Evolutionary conservation across 2,797 vertebrate genomes (phyloP), one percentile per base, ranked within the genome.

Genomic region (Ceyx erithaca): DNA sequence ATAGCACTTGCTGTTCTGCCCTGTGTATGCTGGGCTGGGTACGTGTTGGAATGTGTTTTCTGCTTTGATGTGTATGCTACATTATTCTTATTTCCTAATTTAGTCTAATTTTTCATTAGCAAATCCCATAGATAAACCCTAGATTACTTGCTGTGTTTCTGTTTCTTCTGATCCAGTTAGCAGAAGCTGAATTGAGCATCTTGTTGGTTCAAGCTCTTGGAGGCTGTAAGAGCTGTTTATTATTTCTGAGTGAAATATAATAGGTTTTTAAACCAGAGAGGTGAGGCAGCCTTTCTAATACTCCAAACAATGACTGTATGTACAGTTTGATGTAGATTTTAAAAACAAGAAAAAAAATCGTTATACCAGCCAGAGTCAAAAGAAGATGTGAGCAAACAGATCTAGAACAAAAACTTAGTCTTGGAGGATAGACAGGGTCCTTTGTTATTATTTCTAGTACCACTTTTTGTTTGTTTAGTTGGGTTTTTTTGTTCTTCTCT

Each of bases 211-310:
- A 58, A 49, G 31, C 62, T 64, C 30, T 73, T 92, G 80, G 76
- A 87, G 72, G 7, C 72, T 89, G 14, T 25, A 87, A 46, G 75
- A 87, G 43, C 26, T 78, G 33, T 33, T 33, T 33, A 31, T 91
- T 93, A 77, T 90, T 93, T 89, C 52, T 45, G 81, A 52, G 48
- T 2, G n/a, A 85, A 80, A 80, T 55, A 11, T 48, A 92, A 68
- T 85, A 80, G 58, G 22, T 51, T 91, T 81, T 91, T 68, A 91
- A 77, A 46, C 33, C 17, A 62, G 58, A 62, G 76, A 69, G 55
- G 76, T 90, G 88, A 80, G 68, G 20, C 46, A 30, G 43, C 17
- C 71, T 64, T 70, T 70, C 51, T 94, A 55, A n/a, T 89, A 71
- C 45, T 92, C 54, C 75, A 90, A 90, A 81, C 71, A 88, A 62